Base-by-base conservation (phyloP, 2,888 invertebrate species). In the Laspeyria flexula region DNA sequence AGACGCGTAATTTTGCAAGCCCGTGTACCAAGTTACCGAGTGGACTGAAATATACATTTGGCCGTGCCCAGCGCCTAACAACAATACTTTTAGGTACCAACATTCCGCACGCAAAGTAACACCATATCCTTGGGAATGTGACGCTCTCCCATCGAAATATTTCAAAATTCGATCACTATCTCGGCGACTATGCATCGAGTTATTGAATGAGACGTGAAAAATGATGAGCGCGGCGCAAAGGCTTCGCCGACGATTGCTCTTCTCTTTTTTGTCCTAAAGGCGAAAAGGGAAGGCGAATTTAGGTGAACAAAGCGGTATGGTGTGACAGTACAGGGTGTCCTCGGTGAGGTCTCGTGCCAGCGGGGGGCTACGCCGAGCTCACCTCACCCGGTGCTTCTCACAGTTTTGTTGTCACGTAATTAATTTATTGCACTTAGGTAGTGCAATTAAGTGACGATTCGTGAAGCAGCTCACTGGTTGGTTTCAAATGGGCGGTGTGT, bases 141-240 rank as follows among this genome's bases (percentile, higher is more conserved):
- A 75, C 75, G 85, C 79, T 84, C 82, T 83, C 86, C 86, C 90
- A 86, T 85, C 90, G 85, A 87, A 86, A 90, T 86, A 89, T 90
- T 88, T 88, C 87, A 88, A 90, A 89, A 88, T 73, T 85, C 87
- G 92, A 92, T 92, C 90, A 85, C 88, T 87, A 92, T 92, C 92
- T 86, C 85, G 79, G 76, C 82, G 84, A 84, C 87, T 88, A 85
- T 84, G 88, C 86, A 86, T 85, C 87, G 83, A 86, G 81, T 90
- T 92, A 91, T 92, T 92, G 91, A 92, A 91, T 90, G 88, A 90
- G 90, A 92, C 89, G 88, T 92, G 92, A 92, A 92, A 92, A 92
- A 92, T 92, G 90, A 91, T 88, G 90, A 85, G 81, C 78, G 75
- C 79, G 73, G 69, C 71, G 83, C 85, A 90, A 91, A 90, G 88